phyloP scores from a whole-genome alignment of 2,888 invertebrate genomes.

The Pterostichus madidus region DNA sequence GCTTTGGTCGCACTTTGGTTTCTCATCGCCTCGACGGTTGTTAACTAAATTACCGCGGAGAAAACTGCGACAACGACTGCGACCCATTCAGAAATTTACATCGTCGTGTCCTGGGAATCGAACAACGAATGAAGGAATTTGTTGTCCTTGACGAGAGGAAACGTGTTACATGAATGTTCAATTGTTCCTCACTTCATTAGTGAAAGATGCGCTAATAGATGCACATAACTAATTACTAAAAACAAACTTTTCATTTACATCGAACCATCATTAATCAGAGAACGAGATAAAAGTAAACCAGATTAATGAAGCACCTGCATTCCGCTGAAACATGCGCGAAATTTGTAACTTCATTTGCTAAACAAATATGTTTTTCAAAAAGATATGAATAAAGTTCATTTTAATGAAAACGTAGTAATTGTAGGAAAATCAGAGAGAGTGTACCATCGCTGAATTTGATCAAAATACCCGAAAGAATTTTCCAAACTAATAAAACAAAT shows the following conservation, averaged over 20 bases:
- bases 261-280: conserved; percentile 50
- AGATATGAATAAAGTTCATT: conserved; percentile 10
- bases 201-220: conserved; percentile 4
- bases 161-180: not conserved
- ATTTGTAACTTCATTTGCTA: conserved; percentile 6
- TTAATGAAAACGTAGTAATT: not conserved
- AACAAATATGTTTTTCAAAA: conserved; percentile 13
- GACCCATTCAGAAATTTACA: conserved; percentile 34
- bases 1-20: not conserved
- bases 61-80: conserved; percentile 14
- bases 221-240: conserved; percentile 32
- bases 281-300: conserved; percentile 16
- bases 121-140: conserved; percentile 19
- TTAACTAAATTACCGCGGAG: conserved; percentile 25
- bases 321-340: not conserved
- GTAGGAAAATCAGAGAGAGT: too few relatives aligned
- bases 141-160: not conserved
- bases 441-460: too few relatives aligned
- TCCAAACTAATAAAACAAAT: too few relatives aligned
- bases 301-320: conserved; percentile 39
- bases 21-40: conserved; percentile 16
- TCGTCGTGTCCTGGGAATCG: conserved; percentile 16
- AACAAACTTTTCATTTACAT: conserved; percentile 47
- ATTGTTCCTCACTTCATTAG: conserved; percentile 41
- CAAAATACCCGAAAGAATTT: too few relatives aligned